Base-by-base conservation (phyloP, 2,113 vertebrate species). In the Tyto alba region DNA sequence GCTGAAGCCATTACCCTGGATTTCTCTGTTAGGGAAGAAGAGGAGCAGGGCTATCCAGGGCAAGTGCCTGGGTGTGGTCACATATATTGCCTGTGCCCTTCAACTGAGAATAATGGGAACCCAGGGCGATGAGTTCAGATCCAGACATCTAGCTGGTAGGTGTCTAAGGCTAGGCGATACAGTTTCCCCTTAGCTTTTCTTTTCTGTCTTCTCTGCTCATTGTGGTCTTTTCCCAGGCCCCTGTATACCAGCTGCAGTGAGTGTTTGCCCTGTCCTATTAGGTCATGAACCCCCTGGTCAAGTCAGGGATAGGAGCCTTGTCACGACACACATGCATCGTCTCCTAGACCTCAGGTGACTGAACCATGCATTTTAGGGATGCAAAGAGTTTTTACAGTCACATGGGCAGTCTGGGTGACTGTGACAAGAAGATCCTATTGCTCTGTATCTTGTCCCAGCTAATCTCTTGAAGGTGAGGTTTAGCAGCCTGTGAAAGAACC, bases 241-340 rank as follows among this genome's bases (percentile, higher is more conserved):
- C 45, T 16, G 3, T 11, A 22, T 23, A 16, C 48, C 60, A 68
- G 52, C 53, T 53, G 74, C 40, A 36, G 7, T 11, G 41, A 29
- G 9, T 59, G 26, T 89, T 81, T 93, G n/a, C 38, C 16, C 13
- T 81, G 62, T 56, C 20, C 9, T 63, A 3, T 53, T 16, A 66
- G n/a, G 40, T 48, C 41, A 41, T 30, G 26, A 88, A 38, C n/a
- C 74, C 41, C 36, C 23, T 34, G 11, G 18, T 34, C 26, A 86
- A 48, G 26, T 48, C 50, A 59, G 29, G 68, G 26, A 2, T 8
- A 36, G 41, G 20, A 90, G 32, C 47, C 3, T 48, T 64, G 12
- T 68, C 47, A 40, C 2, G 9, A 32, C 57, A 52, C 34, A 63
- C 0, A 0, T 32, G 34, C 85, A 56, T 40, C 4, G 3, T 59